phyloP scores from a whole-genome alignment of 1,140 invertebrate species.

The Ceratosolen solmsi region DNA sequence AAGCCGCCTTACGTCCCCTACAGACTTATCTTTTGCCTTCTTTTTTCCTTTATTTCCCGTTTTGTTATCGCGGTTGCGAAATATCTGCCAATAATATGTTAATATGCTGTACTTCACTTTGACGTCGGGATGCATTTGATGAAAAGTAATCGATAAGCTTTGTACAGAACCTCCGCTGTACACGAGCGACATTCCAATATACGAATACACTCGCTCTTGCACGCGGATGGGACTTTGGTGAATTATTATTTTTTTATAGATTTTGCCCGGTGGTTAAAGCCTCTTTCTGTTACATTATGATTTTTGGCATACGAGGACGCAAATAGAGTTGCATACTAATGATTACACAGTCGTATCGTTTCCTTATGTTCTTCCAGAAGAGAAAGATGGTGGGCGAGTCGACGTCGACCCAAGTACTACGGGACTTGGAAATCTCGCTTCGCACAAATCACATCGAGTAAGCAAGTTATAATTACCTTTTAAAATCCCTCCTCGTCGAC shows the following conservation, averaged over 20 bases:
- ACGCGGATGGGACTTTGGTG: too few relatives aligned
- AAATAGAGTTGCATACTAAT: slow-evolving; percentile 61
- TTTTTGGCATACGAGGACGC: background rate
- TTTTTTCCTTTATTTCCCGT: too few relatives aligned
- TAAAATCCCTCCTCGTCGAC: too few relatives aligned
- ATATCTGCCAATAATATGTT: too few relatives aligned
- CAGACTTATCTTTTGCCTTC: slow-evolving; percentile 7
- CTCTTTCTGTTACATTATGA: slow-evolving; percentile 44
- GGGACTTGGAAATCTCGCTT: slow-evolving; percentile 98
- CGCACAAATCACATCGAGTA: slow-evolving; percentile 99
- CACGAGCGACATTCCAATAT: background rate
- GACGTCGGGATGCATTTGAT: too few relatives aligned
- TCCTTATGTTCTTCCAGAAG: slow-evolving; percentile 85
- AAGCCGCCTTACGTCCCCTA: too few relatives aligned
- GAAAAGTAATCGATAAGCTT: too few relatives aligned
- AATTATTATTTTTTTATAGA: too few relatives aligned
- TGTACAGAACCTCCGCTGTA: too few relatives aligned
- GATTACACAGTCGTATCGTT: slow-evolving; percentile 71
- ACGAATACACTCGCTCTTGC: too few relatives aligned
- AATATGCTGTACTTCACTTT: too few relatives aligned
- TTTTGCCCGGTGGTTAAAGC: background rate
- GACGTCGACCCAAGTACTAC: slow-evolving; percentile 97
- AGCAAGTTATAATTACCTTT: slow-evolving; percentile 69
- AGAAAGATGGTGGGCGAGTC: slow-evolving; percentile 97
- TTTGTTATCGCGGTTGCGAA: too few relatives aligned